Evolutionary conservation across 2,113 vertebrate genomes (phyloP), one percentile per base, ranked within the genome.

Genomic region (Notothenia coriiceps): DNA sequence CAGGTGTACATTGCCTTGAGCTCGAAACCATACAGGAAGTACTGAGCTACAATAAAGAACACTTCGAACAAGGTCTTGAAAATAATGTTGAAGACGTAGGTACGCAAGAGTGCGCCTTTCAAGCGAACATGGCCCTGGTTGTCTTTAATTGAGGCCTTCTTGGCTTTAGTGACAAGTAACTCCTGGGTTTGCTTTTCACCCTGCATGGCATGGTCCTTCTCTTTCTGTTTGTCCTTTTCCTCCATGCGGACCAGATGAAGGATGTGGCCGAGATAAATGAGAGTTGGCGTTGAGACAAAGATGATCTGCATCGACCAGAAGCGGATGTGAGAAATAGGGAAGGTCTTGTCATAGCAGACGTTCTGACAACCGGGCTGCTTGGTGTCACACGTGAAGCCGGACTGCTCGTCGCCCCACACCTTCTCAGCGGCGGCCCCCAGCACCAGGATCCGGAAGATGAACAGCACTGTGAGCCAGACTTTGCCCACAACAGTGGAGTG

Each of bases 281-380:
- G 96, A 6, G 96, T 97, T 6, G 96, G 97, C 0, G 96, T 96
- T 33, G 96, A 98, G 80, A 98, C 92, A 0, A 97, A 97, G 87
- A 97, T 97, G 93, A 98, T 98, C 93, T 97, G 97, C 94, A 97
- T 94, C 77, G 97, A 96, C 96, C 97, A 98, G 94, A 98, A 97
- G 84, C 95, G 96, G 40, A 97, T 96, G 89, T 97, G 96, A 47
- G 97, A 98, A 85, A 98, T 96, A 50, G 96, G 97, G 90, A 97
- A 97, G 77, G 96, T 97, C 69, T 93, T 93, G 89, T 96, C 96
- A 0, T 97, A 98, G 88, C 97, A 98, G 77, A 97, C 96, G 0
- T 96, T 97, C 88, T 97, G 96, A 89, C 96, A 97, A 86, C 96
- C 96, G 0, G 96, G 97, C 91, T 97, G 96, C 88, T 97, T 97